These are phyloP conservation scores for Pseudomyrmex pallidus DNA, from an alignment of 1,140 invertebrate species.

Conservation along the genomic window DNA sequence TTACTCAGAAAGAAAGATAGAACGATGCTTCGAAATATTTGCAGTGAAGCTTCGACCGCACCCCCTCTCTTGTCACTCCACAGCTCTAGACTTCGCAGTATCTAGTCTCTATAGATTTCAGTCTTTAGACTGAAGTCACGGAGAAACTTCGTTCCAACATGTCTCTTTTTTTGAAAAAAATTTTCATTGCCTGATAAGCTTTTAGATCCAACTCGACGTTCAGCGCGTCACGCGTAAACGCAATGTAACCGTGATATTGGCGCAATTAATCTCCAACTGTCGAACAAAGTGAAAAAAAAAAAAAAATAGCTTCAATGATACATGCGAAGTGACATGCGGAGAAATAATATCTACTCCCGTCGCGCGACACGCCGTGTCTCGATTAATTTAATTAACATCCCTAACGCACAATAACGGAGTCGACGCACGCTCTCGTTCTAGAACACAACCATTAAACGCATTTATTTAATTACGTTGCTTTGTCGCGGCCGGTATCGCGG, in stretches of 20 bases:
- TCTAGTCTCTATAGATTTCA: too few species aligned
- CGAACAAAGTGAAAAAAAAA: constrained; percentile 14
- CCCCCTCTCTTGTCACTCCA: too few species aligned
- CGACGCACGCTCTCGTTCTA: constrained; percentile 25
- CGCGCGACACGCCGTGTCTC: constrained; percentile 37
- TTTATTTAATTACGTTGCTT: constrained; percentile 71
- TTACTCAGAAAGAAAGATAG: too few species aligned
- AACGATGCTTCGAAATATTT: too few species aligned
- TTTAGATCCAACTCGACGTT: not conserved
- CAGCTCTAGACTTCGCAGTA: too few species aligned
- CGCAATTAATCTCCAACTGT: constrained; percentile 54
- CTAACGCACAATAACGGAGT: constrained; percentile 58
- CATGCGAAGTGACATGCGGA: constrained; percentile 32
- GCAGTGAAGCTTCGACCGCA: too few species aligned
- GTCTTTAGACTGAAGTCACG: too few species aligned
- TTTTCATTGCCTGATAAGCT: not conserved
- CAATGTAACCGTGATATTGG: constrained; percentile 23
- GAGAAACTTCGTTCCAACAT: too few species aligned
- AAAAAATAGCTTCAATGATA: constrained; percentile 26
- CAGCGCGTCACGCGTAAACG: not conserved
- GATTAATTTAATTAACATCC: constrained; percentile 69
- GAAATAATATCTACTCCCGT: constrained; percentile 55
- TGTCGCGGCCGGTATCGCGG: constrained; percentile 54
- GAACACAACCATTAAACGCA: constrained; percentile 20
- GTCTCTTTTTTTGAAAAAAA: not conserved